Percentiles rank a stretch among this genome's conserved stretches.
phyloP scores from a whole-genome alignment of 2,113 vertebrate genomes.

The Labrus mixtus region DNA sequence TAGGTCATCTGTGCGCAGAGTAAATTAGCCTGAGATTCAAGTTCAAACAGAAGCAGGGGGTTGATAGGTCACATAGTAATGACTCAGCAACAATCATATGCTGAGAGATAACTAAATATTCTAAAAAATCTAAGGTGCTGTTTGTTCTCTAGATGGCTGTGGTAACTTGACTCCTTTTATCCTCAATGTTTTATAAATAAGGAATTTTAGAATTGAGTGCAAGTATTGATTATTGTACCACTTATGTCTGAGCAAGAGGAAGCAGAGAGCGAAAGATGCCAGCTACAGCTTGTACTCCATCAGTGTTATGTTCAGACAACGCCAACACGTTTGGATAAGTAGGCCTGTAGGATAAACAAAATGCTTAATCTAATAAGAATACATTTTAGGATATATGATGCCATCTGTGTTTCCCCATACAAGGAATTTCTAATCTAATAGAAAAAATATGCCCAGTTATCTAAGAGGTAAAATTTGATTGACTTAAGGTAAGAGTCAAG shows the following conservation, averaged over 20 bases:
- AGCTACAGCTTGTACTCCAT: constrained; percentile 6
- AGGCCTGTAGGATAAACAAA: not conserved
- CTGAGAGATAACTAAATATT: constrained; percentile 2
- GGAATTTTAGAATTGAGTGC: constrained; percentile 40
- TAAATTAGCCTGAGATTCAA: not conserved
- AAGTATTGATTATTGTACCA: constrained; percentile 48
- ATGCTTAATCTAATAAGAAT: not conserved
- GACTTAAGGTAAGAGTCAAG: not conserved
- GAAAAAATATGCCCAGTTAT: no score
- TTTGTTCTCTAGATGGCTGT: not conserved
- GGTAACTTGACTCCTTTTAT: constrained; percentile 30
- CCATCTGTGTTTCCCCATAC: no score
- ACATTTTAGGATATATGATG: not conserved
- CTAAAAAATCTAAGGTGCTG: not conserved
- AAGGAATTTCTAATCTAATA: no score
- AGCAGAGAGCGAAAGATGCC: not conserved
- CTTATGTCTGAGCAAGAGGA: constrained; percentile 16
- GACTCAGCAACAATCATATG: constrained; percentile 60
- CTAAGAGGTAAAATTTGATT: not conserved
- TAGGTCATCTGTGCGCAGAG: not conserved
- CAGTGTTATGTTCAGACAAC: not conserved
- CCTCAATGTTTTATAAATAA: constrained; percentile 46
- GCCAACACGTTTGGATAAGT: no score
- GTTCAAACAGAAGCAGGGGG: constrained; percentile 28
- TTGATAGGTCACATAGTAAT: constrained; percentile 60